Conservation (phyloP, 2,113 vertebrate genomes). For the Athene noctua region DNA sequence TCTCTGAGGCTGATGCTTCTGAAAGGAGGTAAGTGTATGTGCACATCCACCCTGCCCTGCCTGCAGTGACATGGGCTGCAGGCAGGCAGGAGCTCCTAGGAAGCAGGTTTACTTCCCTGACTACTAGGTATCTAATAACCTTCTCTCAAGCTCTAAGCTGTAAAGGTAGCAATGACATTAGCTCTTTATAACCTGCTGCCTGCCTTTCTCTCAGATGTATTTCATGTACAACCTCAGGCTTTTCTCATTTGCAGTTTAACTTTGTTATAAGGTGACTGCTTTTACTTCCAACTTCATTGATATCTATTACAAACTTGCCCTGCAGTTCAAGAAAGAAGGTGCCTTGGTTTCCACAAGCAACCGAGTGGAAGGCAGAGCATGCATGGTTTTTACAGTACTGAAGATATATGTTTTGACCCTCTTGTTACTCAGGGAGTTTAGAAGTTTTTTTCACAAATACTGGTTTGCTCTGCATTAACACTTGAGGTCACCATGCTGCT, state of each 20-base stretch:
- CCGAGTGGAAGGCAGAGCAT: background rate
- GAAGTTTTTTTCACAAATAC: background rate
- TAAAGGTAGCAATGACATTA: background rate
- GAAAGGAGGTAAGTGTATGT: no score
- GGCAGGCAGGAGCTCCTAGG: background rate
- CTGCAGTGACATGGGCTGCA: background rate
- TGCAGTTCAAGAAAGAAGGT: background rate
- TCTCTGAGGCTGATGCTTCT: background rate
- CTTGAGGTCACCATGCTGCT: background rate
- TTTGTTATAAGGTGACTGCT: slow-evolving; percentile 41
- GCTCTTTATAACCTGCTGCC: background rate
- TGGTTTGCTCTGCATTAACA: background rate
- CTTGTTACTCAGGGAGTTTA: background rate
- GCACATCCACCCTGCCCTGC: background rate
- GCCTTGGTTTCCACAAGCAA: background rate
- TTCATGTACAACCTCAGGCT: slow-evolving; percentile 23
- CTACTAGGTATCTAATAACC: background rate
- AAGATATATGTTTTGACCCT: background rate
- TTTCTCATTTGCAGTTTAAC: slow-evolving; percentile 49
- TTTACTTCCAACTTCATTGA: slow-evolving; percentile 37
- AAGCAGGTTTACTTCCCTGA: background rate
- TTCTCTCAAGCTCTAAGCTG: background rate
- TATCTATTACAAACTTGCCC: slow-evolving; percentile 35
- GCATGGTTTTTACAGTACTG: background rate
- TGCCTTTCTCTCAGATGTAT: slow-evolving; percentile 3